Conservation (phyloP, 2,797 vertebrate genomes). For the Hapalemur alaotrensis region DNA sequence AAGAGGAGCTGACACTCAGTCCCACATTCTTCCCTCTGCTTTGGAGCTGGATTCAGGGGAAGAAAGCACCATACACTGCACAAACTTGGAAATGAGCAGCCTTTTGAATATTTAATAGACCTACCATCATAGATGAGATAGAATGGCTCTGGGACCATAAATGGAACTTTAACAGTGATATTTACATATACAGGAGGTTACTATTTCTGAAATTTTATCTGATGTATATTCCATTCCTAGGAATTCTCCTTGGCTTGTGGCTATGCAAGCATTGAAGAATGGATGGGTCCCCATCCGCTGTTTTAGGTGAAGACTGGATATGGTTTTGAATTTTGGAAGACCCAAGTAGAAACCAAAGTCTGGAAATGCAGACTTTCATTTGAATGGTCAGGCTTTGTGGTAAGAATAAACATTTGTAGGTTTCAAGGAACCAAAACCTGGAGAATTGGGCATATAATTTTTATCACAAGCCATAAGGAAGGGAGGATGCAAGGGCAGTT, state of each 20-base stretch:
- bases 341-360: not conserved
- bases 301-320: not conserved
- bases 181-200: not conserved
- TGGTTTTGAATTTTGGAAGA: conserved; percentile 27
- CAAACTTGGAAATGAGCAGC: not conserved
- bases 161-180: not conserved
- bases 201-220: not conserved
- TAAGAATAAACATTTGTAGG: not conserved
- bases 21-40: not conserved
- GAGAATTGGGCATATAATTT: not conserved
- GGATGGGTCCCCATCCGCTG: not conserved
- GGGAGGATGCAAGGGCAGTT: not conserved
- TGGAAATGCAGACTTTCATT: not conserved
- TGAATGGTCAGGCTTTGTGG: not conserved
- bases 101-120: not conserved
- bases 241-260: not conserved
- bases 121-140: not conserved
- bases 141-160: not conserved
- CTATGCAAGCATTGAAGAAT: not conserved
- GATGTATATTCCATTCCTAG: not conserved
- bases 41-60: not conserved
- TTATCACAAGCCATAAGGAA: not conserved
- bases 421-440: not conserved
- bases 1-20: not conserved
- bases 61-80: not conserved